These are phyloP conservation scores for Drosophila barbarae DNA, from an alignment of 2,888 invertebrate species.

Conservation along the genomic window DNA sequence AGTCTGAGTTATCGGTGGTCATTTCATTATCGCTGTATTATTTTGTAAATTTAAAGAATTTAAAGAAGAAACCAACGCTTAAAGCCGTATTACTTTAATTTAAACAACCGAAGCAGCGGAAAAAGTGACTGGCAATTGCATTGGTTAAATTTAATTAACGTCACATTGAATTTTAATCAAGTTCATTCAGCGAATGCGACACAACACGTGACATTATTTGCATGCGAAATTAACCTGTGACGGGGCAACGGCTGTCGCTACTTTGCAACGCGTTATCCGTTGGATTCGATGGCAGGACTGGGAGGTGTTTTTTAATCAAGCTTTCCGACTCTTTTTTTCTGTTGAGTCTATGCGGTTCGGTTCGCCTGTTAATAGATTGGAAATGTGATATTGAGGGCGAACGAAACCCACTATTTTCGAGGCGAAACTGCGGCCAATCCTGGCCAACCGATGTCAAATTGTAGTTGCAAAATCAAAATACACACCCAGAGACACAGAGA, in stretches of 20 bases:
- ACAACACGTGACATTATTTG: constrained; percentile 72
- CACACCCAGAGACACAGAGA: neutral
- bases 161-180: constrained; percentile 73
- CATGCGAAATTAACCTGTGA: constrained; percentile 70
- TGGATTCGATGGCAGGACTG: constrained; percentile 1
- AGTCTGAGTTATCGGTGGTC: neutral
- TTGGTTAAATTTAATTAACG: constrained; percentile 71
- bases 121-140: constrained; percentile 57
- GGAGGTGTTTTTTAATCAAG: constrained; percentile 32
- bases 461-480: constrained; percentile 11
- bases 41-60: too few species aligned
- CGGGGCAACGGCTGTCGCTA: constrained; percentile 35
- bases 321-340: constrained; percentile 1
- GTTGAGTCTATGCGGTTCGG: constrained; percentile 14
- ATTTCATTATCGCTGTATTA: neutral
- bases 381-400: constrained; percentile 30
- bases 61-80: neutral
- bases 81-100: constrained; percentile 19
- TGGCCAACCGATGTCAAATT: constrained; percentile 27
- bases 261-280: constrained; percentile 24
- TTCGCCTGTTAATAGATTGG: constrained; percentile 33
- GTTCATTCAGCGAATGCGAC: constrained; percentile 65
- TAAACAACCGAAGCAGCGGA: neutral
- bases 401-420: constrained; percentile 12
- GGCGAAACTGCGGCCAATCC: constrained; percentile 10